Evolutionary conservation across 2,888 invertebrate genomes (phyloP), one percentile per base, ranked within the genome.

Genomic region (Apodemia hepburni): DNA sequence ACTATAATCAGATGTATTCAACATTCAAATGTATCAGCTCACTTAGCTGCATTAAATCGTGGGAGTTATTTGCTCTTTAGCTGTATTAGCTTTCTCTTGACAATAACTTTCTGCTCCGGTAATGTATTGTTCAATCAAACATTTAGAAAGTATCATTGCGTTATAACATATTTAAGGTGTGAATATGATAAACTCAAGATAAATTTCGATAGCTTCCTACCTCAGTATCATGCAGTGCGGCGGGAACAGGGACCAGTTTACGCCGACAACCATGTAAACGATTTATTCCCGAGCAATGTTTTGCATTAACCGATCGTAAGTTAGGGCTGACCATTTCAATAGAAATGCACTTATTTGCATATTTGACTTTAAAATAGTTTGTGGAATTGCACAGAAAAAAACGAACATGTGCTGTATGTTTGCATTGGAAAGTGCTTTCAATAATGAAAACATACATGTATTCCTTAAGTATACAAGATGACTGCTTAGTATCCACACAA

Each of bases 191-290:
- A 27, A 66, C 61, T 62, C 59, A 58, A 47, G 65, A 63, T 63
- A 65, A 64, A 64, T 68, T 59, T 60, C 65, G 66, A 67, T 64
- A 68, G 64, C 81, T 83, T 82, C 82, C 79, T 82, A 83, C 79
- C 79, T 80, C 80, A 72, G 75, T 76, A 76, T 71, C 72, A 69
- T 68, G 76, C 72, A 68, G 74, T 74, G 74, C 75, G 76, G 73
- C 74, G 71, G 75, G 79, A 78, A 78, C 80, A 77, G 81, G 73
- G 89, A 90, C 90, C 90, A 89, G 90, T 90, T 90, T 91, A 88
- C 87, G 87, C 89, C 87, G 89, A 91, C 90, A 89, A 88, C 82
- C 89, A 89, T 91, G 90, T 91, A 91, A 91, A 90, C 90, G 87
- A 91, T 90, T 90, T 89, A 90, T 90, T 85, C 87, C 84, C 80